Evolutionary conservation across 2,113 vertebrate genomes (phyloP).

Genomic region (Etheostoma cragini): DNA sequence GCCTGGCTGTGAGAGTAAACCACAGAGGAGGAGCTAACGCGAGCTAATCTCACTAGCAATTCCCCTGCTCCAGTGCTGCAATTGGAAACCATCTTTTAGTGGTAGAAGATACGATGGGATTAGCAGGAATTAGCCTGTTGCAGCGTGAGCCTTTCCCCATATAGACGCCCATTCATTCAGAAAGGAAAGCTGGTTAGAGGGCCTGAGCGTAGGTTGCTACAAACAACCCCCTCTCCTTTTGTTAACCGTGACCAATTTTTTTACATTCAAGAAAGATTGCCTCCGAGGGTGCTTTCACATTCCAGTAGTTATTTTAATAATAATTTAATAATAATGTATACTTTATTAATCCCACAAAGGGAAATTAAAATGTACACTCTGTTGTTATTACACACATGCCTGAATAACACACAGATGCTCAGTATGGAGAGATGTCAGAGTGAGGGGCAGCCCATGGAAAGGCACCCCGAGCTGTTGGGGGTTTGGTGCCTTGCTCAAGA

Average conservation of each 20-base stretch:
- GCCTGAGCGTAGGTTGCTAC: slow-evolving; percentile 19
- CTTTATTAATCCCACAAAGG: too few relatives aligned
- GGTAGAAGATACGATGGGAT: slow-evolving; percentile 77
- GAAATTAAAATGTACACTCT: too few relatives aligned
- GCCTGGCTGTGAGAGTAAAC: slow-evolving; percentile 55
- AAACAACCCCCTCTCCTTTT: slow-evolving; percentile 15
- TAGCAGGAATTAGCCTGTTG: slow-evolving; percentile 83
- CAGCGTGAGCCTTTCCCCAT: slow-evolving; percentile 82
- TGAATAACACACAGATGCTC: too few relatives aligned
- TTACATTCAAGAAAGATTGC: not conserved
- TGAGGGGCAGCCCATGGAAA: too few relatives aligned
- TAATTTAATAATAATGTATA: too few relatives aligned
- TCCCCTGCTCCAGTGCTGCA: slow-evolving; percentile 62
- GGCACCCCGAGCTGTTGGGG: too few relatives aligned
- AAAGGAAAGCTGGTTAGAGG: slow-evolving; percentile 75
- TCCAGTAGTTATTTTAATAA: not conserved
- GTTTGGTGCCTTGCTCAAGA: too few relatives aligned
- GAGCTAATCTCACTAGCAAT: slow-evolving; percentile 80
- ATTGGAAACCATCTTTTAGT: slow-evolving; percentile 70
- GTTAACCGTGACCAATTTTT: slow-evolving; percentile 13
- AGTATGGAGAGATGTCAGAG: too few relatives aligned
- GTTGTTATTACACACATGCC: too few relatives aligned
- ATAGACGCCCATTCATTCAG: slow-evolving; percentile 81
- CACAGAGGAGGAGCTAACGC: slow-evolving; percentile 73
- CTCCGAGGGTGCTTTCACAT: not conserved